Conservation (phyloP, 2,888 invertebrate genomes). For the Amphipyra berbera region DNA sequence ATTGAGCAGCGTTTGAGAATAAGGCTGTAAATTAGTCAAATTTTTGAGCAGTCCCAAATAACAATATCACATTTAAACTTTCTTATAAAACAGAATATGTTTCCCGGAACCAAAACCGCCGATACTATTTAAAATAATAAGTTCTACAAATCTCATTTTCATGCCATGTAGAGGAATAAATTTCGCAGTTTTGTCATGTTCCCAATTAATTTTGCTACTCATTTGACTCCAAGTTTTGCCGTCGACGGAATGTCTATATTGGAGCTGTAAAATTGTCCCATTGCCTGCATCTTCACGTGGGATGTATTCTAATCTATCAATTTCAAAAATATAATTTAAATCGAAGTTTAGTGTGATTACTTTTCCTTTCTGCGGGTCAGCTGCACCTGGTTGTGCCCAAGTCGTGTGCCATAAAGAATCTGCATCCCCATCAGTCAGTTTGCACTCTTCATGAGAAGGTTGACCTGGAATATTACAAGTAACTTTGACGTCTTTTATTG, state of each 20-base stretch:
- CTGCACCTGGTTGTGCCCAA: conserved; percentile 65
- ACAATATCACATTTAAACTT: conserved; percentile 33
- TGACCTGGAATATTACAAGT: conserved; percentile 71
- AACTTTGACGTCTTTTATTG: conserved; percentile 69
- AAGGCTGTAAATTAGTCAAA: too few species aligned
- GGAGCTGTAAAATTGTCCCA: conserved; percentile 74
- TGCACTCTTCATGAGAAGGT: conserved; percentile 65
- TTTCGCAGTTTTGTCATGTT: conserved; percentile 67
- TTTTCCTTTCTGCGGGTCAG: conserved; percentile 57
- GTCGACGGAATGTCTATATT: conserved; percentile 72
- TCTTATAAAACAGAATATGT: conserved; percentile 68
- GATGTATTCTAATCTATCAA: conserved; percentile 76
- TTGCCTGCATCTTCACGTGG: conserved; percentile 78
- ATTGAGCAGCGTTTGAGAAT: too few species aligned
- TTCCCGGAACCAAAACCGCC: conserved; percentile 79
- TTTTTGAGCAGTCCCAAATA: too few species aligned
- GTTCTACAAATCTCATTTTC: conserved; percentile 70
- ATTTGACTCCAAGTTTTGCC: conserved; percentile 69
- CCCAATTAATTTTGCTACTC: conserved; percentile 67
- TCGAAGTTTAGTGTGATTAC: conserved; percentile 69
- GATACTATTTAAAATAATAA: conserved; percentile 71
- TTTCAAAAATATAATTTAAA: conserved; percentile 62
- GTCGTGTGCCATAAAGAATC: conserved; percentile 72
- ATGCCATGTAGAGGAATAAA: conserved; percentile 64
- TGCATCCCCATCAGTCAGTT: conserved; percentile 65